Evolutionary conservation across 2,888 invertebrate species (phyloP).

Genomic region (Shargacucullia verbasci): DNA sequence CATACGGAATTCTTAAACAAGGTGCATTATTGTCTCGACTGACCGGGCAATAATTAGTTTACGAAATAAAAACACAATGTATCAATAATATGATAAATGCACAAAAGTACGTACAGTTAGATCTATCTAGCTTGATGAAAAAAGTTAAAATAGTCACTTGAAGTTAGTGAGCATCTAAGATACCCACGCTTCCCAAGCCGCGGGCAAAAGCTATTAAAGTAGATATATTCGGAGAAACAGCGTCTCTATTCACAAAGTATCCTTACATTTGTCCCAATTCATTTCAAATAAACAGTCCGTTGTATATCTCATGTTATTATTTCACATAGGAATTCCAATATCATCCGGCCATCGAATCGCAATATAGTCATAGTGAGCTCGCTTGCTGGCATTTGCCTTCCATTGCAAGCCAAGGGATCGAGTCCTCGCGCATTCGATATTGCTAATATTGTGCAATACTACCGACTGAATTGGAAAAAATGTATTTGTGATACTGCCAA

Average conservation of each 20-base stretch:
- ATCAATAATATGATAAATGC: too few species aligned
- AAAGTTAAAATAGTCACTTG: too few species aligned
- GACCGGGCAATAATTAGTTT: too few species aligned
- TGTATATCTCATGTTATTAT: conserved; percentile 66
- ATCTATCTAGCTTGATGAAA: too few species aligned
- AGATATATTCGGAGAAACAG: not conserved
- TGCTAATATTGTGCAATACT: conserved; percentile 80
- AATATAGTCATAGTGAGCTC: conserved; percentile 76
- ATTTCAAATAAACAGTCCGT: conserved; percentile 53
- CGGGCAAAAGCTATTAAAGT: too few species aligned
- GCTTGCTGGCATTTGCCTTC: conserved; percentile 76
- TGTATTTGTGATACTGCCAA: conserved; percentile 53
- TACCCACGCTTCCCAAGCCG: too few species aligned
- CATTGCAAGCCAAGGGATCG: conserved; percentile 68
- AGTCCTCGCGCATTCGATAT: conserved; percentile 75
- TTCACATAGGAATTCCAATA: conserved; percentile 81
- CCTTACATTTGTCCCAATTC: conserved; percentile 24
- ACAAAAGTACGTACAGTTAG: too few species aligned
- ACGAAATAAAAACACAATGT: too few species aligned
- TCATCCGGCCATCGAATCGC: conserved; percentile 74
- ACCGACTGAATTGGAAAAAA: conserved; percentile 62
- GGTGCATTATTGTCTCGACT: too few species aligned
- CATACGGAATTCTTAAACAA: too few species aligned
- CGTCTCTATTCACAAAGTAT: not conserved
- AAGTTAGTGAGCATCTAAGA: too few species aligned